phyloP scores from a whole-genome alignment of 1,140 invertebrate species.

The Bombus terrestris region DNA sequence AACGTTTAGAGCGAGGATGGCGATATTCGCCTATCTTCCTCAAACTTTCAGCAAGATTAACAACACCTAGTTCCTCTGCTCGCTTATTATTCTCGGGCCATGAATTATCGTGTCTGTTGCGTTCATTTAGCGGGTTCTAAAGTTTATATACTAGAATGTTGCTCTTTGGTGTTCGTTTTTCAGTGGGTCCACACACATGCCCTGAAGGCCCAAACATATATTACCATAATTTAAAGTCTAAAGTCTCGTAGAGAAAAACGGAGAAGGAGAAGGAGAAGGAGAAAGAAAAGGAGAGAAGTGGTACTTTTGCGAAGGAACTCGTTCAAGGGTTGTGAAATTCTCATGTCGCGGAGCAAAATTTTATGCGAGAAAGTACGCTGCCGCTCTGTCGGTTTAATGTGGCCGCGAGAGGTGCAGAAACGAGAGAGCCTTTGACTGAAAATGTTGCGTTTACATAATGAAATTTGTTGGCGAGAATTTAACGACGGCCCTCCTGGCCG shows the following conservation, averaged over 20 bases:
- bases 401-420: neutral
- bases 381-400: neutral
- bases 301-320: neutral
- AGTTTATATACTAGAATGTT: slow-evolving; percentile 6
- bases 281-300: neutral
- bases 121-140: slow-evolving; percentile 29
- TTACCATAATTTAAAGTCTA: slow-evolving; percentile 27
- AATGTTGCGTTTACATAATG: slow-evolving; percentile 54
- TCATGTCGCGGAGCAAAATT: neutral
- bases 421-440: neutral
- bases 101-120: slow-evolving; percentile 23
- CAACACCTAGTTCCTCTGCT: slow-evolving; percentile 8
- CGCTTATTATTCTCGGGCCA: neutral
- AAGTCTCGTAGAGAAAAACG: neutral
- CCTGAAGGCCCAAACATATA: too few relatives aligned
- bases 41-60: slow-evolving; percentile 21
- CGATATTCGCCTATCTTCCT: neutral
- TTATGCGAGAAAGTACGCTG: neutral
- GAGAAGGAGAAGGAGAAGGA: too few relatives aligned
- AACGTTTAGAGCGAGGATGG: neutral
- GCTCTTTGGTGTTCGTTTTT: neutral
- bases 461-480: slow-evolving; percentile 55
- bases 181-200: neutral
- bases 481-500: slow-evolving; percentile 16
- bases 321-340: neutral